Base-by-base conservation (phyloP, 2,797 vertebrate species). In the Zonotrichia albicollis region DNA sequence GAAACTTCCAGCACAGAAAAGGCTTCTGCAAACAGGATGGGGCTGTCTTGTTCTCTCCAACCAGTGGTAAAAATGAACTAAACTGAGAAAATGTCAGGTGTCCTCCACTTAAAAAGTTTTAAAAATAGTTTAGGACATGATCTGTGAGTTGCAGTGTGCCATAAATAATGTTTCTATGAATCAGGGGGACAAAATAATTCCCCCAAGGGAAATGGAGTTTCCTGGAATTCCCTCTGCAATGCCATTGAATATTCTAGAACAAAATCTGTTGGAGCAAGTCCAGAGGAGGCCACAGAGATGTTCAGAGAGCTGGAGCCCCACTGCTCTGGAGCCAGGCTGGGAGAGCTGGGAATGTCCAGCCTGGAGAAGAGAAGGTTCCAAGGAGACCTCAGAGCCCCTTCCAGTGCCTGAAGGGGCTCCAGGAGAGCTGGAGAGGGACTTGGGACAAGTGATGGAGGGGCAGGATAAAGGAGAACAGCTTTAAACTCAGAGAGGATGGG, bases 371-470 rank as follows among this genome's bases (percentile, higher is more conserved):
- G 4, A 64, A 64, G 14, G 17, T 0, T 71, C 12, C 38, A 1
- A 6, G 6, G 7, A 89, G 17, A 51, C 0, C 7, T 71, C 0
- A 30, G 7, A 77, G 16, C 1, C 7, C 3, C 4, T 43, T 70
- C 11, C 1, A 57, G 23, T 0, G 11, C 14, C n/a, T 57, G 1
- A 64, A 71, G 51, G 9, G 20, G 10, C 7, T 51, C 50, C 43
- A 51, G 1, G 7, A 77, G 45, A 60, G 17, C n/a, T 71, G 58
- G 45, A 36, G 38, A 65, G 40, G 40, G 40, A 40, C 40, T 40
- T 40, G 40, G 40, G 40, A 40, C 40, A 40, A 40, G 40, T 40
- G 15, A 40, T 40, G 40, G 40, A 40, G 40, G 40, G 40, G 6
- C 40, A 40, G 40, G 40, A 38, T 11, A 38, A 36, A 36, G 36